Evolutionary conservation across 2,113 vertebrate genomes (phyloP).

Genomic region (Nanorana parkeri): DNA sequence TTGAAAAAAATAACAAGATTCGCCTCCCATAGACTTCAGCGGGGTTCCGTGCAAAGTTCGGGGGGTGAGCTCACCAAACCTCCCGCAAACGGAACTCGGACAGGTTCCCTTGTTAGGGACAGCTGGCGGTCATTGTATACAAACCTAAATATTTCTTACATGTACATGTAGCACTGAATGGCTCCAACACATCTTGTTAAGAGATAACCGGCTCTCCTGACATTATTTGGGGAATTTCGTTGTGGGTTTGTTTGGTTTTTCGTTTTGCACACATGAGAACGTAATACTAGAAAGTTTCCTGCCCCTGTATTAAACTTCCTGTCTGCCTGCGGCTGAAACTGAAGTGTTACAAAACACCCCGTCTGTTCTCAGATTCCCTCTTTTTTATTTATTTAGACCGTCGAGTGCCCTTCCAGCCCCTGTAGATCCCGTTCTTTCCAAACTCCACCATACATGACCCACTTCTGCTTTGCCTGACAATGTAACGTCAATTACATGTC

Average conservation of each 20-base stretch:
- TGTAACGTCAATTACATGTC: not conserved
- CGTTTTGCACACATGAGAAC: not conserved
- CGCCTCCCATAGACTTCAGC: too few species aligned
- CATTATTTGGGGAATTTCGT: not conserved
- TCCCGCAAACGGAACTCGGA: too few species aligned
- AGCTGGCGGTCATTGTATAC: too few species aligned
- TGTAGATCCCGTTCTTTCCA: not conserved
- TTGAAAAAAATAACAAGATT: too few species aligned
- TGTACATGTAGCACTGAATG: too few species aligned
- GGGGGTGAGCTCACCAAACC: too few species aligned
- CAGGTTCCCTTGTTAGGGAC: too few species aligned
- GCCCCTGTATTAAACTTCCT: not conserved
- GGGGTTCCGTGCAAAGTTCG: too few species aligned
- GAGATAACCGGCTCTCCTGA: too few species aligned
- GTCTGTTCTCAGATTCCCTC: slow-evolving; percentile 11
- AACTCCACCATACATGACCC: not conserved
- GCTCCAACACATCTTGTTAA: too few species aligned
- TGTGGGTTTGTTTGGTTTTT: not conserved
- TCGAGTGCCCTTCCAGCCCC: too few species aligned
- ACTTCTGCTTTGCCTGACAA: not conserved
- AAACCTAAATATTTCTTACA: too few species aligned
- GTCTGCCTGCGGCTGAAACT: slow-evolving; percentile 11
- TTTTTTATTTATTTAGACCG: not conserved
- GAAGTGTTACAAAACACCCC: not conserved
- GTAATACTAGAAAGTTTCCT: not conserved